Evolutionary conservation across 2,888 invertebrate genomes (phyloP), one percentile per base, ranked within the genome.

Genomic region (Electrophaes corylata): DNA sequence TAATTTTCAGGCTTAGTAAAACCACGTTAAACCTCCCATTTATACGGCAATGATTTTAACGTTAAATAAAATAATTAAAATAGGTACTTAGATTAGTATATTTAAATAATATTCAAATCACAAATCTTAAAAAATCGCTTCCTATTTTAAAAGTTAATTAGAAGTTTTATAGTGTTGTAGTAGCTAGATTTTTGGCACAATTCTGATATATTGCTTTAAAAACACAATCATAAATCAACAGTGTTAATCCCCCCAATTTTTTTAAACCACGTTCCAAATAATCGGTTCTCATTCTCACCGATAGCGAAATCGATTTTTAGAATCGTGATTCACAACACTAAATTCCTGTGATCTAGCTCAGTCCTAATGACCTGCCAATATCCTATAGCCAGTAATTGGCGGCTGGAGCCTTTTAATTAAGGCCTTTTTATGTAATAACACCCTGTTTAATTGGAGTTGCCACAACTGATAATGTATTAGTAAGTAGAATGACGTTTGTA

Each of bases 381-480:
- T 57, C 50, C 50, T 48, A 64, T 68, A 71, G 74, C 54, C 72
- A 64, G 70, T 83, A 81, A 85, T 81, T 81, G 81, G 75, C 65
- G 72, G 66, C 70, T 64, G 83, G 83, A 82, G 83, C 78, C 79
- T 79, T 78, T 78, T 86, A 86, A 86, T 85, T 83, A 82, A 65
- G 68, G 65, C 73, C 77, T 83, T 86, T 83, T 85, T 83, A 78
- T 83, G 72, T 81, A 85, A 84, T 84, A 80, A 78, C 80, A 74
- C 70, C 64, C 70, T 64, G 53, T 57, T 57, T 75, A 73, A 80
- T 76, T 67, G 71, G 67, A 67, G 68, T 69, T 70, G 69, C 62
- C 35, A 66, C 20, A 47, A 48, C 57, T 26, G 18, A 12, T 31
- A 55, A 52, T 43, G 44, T 53, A 49, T 37, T 29, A 10, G 10